These are phyloP conservation scores for Melieria picta DNA, from an alignment of 2,888 invertebrate genomes.

Conservation along the genomic window DNA sequence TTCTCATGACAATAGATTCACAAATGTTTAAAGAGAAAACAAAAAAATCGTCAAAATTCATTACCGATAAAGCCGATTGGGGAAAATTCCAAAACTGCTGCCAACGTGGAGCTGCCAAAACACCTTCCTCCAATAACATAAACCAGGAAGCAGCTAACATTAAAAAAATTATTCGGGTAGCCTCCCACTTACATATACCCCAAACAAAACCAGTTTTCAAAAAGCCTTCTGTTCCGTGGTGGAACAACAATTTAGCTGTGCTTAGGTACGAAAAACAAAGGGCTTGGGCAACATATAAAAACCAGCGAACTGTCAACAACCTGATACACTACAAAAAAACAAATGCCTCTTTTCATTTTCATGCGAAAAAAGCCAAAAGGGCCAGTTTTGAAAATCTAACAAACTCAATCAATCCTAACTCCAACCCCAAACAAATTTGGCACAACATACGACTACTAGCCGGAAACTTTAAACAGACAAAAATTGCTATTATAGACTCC, in stretches of 20 bases:
- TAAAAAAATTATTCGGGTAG: neutral
- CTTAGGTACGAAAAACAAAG: conserved; percentile 12
- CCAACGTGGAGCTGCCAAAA: neutral
- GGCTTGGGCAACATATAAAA: neutral
- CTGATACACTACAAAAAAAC: neutral
- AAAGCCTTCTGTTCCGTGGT: conserved; percentile 1
- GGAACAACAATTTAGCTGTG: conserved; percentile 1
- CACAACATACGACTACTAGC: neutral
- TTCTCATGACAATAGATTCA: no score
- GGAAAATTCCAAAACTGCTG: neutral
- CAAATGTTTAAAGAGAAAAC: no score
- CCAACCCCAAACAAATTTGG: neutral
- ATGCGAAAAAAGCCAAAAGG: neutral
- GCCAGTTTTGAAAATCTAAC: neutral
- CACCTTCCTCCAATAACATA: neutral
- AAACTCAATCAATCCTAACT: neutral
- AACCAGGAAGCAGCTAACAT: conserved; percentile 6
- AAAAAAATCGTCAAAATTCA: no score
- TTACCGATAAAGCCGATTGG: neutral
- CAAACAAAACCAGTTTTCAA: conserved; percentile 1
- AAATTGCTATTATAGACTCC: neutral
- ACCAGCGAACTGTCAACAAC: neutral
- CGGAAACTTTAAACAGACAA: neutral
- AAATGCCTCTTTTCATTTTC: neutral
- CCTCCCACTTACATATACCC: neutral